Base-by-base conservation (phyloP, 2,888 invertebrate species). In the Lepidocyrtoides sp. region DNA sequence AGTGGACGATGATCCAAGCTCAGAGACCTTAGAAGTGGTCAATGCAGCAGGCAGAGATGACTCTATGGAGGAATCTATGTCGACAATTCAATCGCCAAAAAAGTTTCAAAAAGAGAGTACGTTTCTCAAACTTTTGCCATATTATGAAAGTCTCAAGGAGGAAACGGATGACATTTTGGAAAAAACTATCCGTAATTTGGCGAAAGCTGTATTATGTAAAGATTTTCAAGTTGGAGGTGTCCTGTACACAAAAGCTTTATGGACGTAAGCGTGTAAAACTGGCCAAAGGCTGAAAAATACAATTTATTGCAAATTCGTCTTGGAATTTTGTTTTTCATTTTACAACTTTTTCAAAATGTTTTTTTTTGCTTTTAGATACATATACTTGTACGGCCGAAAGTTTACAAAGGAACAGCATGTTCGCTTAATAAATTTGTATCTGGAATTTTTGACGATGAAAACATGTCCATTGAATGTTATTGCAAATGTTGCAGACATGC, bases 341-440 rank as follows among this genome's bases (percentile, higher is more conserved):
- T 23, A 23, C 26, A 51, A n/a, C n/a, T n/a, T n/a, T 10, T 14
- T 57, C 57, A n/a, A 57, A 5, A 57, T 96, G n/a, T n/a, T n/a
- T n/a, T 96, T 77, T 41, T 41, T 10, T n/a, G n/a, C n/a, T n/a
- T n/a, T n/a, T 95, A 98, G 98, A 94, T 99, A 98, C 95, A 96
- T 98, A 84, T 96, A 97, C 94, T 96, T 98, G 91, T 98, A 98
- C 96, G 98, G 98, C 5, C 95, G 97, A 93, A 98, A 98, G 95
- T 98, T 99, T 95, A 97, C 97, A 0, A 99, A 98, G 95, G 97
- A 98, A 94, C 98, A 99, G 95, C 99, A 99, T 95, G 96, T 99
- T 79, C 95, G 96, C 20, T 96, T 99, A 75, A 96, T 99, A 69
- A 97, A 98, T 94, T 95, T 98, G 88, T 96, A 97, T 89, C 97